Evolutionary conservation across 2,888 invertebrate species (phyloP), one percentile per base, ranked within the genome.

Genomic region (Pyrochroa serraticornis): DNA sequence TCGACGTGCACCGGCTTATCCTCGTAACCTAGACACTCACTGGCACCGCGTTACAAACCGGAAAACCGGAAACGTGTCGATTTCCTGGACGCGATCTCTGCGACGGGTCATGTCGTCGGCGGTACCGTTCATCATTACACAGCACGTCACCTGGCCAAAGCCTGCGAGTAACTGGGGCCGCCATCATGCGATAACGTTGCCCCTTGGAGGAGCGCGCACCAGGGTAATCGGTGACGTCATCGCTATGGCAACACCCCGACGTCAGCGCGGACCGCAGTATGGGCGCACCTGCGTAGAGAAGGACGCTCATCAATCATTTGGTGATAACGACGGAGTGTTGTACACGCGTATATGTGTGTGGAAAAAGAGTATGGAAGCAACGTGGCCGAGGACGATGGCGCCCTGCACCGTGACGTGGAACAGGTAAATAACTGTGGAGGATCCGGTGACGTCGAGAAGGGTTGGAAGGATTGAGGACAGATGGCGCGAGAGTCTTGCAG

Each of bases 201-300:
- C 53, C 61, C 58, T 44, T 52, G 22, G 22, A 22, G 22, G 22
- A 22, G 57, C 61, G 66, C 67, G 71, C 66, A 69, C 75, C 77
- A 71, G 75, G 74, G 73, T 74, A 74, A 70, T 73, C 74, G 6
- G 77, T 80, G 78, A 79, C 79, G 79, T 80, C 79, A 71, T 70
- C 60, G 46, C 69, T 66, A 71, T 71, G 72, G 71, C 69, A 70
- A 71, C 72, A 70, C 72, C 71, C 72, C 71, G 68, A 69, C 67
- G 65, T 64, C 65, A 60, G 63, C 68, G 62, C 54, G 58, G 47
- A 41, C 61, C 67, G 67, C 70, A 67, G 68, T 66, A 64, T 51
- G 58, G 59, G 61, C 64, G 64, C 60, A 66, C 67, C 58, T 61
- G 60, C 60, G 63, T 58, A 53, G 14, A 45, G 35, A 10, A 13